Percentiles rank a stretch among this genome's conserved stretches.
These are phyloP conservation scores for Tetrax tetrax DNA, from an alignment of 2,113 vertebrate genomes.

Conservation along the genomic window DNA sequence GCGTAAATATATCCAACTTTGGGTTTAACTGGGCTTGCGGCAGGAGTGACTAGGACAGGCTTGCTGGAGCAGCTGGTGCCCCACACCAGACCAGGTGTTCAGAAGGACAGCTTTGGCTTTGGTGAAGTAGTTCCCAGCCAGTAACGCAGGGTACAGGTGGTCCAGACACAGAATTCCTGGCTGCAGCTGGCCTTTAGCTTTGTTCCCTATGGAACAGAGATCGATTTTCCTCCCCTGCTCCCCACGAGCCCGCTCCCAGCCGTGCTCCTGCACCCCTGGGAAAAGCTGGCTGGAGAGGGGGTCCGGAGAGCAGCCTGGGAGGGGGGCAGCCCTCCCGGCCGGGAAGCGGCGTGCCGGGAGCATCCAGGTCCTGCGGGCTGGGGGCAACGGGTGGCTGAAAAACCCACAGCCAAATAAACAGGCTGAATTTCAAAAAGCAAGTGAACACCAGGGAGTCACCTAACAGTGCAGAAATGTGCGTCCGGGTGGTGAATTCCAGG, in stretches of 20 bases:
- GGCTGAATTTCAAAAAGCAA: rapidly evolving
- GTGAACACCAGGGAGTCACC: rapidly evolving
- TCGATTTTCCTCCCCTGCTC: background rate
- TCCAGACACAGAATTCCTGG: background rate
- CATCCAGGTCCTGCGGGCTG: background rate
- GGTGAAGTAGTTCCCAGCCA: background rate
- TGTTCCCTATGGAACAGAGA: background rate
- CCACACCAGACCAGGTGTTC: background rate
- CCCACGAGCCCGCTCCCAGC: background rate
- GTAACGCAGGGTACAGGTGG: background rate
- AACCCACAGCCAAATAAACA: background rate
- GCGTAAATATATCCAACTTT: background rate
- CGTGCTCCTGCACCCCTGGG: background rate
- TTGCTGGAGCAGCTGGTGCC: background rate
- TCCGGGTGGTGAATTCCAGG: background rate
- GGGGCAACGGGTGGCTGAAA: background rate
- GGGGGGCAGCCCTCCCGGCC: rapidly evolving
- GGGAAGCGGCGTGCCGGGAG: background rate
- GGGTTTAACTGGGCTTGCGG: background rate
- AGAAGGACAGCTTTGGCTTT: background rate
- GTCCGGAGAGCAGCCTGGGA: rapidly evolving
- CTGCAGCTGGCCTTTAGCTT: background rate
- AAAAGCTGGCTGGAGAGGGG: background rate
- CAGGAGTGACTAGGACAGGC: background rate
- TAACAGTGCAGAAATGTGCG: background rate